Evolutionary conservation across 2,888 invertebrate genomes (phyloP).

Genomic region (Hydriomena furcata): DNA sequence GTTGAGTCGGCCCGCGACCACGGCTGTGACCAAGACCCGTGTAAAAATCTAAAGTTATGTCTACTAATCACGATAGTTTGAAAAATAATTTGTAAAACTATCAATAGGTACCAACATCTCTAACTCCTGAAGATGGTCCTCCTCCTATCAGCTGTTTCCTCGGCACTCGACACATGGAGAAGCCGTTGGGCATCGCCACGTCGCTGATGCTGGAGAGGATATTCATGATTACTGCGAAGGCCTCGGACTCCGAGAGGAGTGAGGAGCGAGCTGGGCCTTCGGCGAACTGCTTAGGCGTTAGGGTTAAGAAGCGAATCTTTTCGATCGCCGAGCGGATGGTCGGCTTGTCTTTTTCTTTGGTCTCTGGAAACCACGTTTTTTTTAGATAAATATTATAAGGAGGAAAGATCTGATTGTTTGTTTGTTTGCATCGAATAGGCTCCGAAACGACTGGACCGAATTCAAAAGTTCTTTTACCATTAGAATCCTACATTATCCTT

Average conservation of each 20-base stretch:
- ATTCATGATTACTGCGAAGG: conserved; percentile 92
- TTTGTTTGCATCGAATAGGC: too few species aligned
- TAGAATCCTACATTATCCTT: too few species aligned
- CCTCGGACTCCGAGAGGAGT: conserved; percentile 89
- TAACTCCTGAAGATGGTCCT: conserved; percentile 45
- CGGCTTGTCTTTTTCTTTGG: conserved; percentile 58
- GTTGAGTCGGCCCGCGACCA: too few species aligned
- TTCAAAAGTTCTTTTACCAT: too few species aligned
- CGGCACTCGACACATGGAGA: conserved; percentile 82
- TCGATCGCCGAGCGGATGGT: conserved; percentile 86
- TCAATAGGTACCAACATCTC: conserved; percentile 41
- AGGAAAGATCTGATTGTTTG: too few species aligned
- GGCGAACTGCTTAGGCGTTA: conserved; percentile 92
- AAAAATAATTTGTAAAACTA: too few species aligned
- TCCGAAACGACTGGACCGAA: too few species aligned
- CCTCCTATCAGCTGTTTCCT: conserved; percentile 70
- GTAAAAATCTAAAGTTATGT: too few species aligned
- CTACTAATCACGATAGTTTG: too few species aligned
- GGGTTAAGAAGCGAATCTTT: conserved; percentile 91
- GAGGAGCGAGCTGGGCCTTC: conserved; percentile 90
- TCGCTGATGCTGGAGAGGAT: conserved; percentile 88
- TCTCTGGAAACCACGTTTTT: conserved; percentile 37
- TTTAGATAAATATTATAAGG: too few species aligned
- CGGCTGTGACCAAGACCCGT: too few species aligned
- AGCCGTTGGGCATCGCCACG: conserved; percentile 89